Conservation (phyloP, 2,797 vertebrate species). For the Morus bassanus region DNA sequence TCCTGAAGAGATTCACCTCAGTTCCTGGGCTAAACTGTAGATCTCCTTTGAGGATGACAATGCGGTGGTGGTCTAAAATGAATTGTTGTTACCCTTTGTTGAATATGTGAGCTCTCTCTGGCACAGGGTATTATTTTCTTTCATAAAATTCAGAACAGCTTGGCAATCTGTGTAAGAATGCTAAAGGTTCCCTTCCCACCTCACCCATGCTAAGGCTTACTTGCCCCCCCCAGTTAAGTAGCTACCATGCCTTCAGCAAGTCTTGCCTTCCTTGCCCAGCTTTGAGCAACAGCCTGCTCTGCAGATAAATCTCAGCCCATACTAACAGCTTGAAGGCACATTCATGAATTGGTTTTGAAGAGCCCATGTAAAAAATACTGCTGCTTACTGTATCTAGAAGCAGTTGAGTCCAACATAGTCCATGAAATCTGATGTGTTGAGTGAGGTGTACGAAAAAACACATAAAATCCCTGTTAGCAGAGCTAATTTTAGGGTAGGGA, state of each 20-base stretch:
- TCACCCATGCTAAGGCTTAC: neutral
- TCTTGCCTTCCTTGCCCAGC: neutral
- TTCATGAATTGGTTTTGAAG: neutral
- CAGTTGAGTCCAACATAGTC: neutral
- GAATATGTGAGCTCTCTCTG: neutral
- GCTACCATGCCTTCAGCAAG: neutral
- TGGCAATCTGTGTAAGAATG: neutral
- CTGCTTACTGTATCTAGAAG: neutral
- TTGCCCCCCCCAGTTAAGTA: neutral
- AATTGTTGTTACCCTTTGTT: neutral
- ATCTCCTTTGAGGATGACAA: neutral
- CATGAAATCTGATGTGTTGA: neutral
- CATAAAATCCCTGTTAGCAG: neutral
- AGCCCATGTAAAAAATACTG: neutral
- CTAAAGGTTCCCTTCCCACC: neutral
- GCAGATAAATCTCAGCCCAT: neutral
- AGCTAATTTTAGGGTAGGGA: neutral
- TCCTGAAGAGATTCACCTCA: neutral
- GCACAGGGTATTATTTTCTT: neutral
- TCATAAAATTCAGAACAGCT: neutral
- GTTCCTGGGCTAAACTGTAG: neutral
- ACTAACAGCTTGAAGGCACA: neutral
- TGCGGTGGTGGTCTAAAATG: neutral
- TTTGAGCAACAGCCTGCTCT: neutral
- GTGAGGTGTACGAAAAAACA: neutral